Percentiles rank a stretch among this genome's conserved stretches.
These are phyloP conservation scores for Microplitis mediator DNA, from an alignment of 1,140 invertebrate species.

Conservation along the genomic window DNA sequence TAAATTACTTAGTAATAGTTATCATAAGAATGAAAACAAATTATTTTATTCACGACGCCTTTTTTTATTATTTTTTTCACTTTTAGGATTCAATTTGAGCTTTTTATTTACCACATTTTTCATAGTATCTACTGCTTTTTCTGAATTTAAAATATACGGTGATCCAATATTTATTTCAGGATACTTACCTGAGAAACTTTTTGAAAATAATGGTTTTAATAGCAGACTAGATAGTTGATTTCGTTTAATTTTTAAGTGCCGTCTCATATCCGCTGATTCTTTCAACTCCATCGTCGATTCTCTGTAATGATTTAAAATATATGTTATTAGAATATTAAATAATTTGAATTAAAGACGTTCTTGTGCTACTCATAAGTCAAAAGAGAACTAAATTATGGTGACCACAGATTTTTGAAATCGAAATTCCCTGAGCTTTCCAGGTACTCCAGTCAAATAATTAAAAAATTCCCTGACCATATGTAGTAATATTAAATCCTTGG, in stretches of 20 bases:
- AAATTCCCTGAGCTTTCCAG: too few species aligned
- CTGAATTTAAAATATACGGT: conserved; percentile 41
- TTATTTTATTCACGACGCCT: not conserved
- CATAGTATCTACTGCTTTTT: conserved; percentile 66
- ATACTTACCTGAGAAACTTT: conserved; percentile 74
- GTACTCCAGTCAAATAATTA: too few species aligned
- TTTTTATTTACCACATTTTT: conserved; percentile 48
- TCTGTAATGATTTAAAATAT: conserved; percentile 37
- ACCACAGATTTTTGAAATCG: too few species aligned
- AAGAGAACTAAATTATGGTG: too few species aligned
- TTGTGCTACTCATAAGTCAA: too few species aligned
- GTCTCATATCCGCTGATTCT: conserved; percentile 49
- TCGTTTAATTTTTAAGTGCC: conserved; percentile 63
- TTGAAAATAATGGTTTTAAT: conserved; percentile 69
- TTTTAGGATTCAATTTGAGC: conserved; percentile 43
- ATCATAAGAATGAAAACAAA: too few species aligned
- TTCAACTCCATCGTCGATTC: conserved; percentile 53
- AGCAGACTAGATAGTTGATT: conserved; percentile 67
- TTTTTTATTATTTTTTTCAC: conserved; percentile 10
- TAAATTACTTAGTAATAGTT: too few species aligned
- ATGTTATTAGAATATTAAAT: conserved; percentile 21
- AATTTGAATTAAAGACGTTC: conserved; percentile 16
- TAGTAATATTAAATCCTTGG: too few species aligned
- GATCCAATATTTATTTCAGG: conserved; percentile 57
- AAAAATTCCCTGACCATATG: too few species aligned